phyloP scores from a whole-genome alignment of 2,797 vertebrate species.

The Taeniopygia guttata region DNA sequence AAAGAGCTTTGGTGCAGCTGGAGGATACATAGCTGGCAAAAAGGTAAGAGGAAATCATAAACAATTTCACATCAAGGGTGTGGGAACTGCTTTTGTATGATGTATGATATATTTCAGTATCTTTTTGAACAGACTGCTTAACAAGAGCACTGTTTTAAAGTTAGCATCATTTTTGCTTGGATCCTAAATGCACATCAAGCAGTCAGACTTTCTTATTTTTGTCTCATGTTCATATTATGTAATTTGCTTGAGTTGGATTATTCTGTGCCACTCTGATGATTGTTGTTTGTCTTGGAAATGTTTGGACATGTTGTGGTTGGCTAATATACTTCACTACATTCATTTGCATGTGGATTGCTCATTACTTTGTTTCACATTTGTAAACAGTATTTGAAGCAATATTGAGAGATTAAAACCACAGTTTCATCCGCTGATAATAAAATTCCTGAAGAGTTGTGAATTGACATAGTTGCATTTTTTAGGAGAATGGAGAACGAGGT shows the following conservation, averaged over 20 bases:
- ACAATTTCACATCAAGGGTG: background rate
- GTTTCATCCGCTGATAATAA: conserved; percentile 28
- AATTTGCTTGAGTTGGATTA: conserved; percentile 19
- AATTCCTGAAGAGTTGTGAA: conserved; percentile 22
- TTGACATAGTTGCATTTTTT: conserved; percentile 4
- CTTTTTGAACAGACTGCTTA: background rate
- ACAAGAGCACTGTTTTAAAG: background rate
- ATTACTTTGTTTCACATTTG: conserved; percentile 26
- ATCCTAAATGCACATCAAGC: background rate
- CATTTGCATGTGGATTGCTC: conserved; percentile 10
- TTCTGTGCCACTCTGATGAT: conserved; percentile 20
- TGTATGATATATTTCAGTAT: background rate
- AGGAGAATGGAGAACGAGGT: background rate
- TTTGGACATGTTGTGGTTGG: conserved; percentile 10
- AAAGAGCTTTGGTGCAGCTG: conserved; percentile 90
- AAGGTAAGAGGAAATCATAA: conserved; percentile 75
- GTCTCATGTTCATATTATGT: conserved; percentile 8
- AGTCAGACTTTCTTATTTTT: conserved; percentile 6
- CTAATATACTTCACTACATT: background rate
- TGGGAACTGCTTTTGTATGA: background rate
- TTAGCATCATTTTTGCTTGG: background rate
- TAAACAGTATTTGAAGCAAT: conserved; percentile 14
- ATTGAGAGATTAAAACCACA: background rate
- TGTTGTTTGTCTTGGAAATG: conserved; percentile 43
- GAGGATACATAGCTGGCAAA: conserved; percentile 92